These are phyloP conservation scores for Xestia sexstrigata DNA, from an alignment of 2,888 invertebrate genomes.

Conservation along the genomic window DNA sequence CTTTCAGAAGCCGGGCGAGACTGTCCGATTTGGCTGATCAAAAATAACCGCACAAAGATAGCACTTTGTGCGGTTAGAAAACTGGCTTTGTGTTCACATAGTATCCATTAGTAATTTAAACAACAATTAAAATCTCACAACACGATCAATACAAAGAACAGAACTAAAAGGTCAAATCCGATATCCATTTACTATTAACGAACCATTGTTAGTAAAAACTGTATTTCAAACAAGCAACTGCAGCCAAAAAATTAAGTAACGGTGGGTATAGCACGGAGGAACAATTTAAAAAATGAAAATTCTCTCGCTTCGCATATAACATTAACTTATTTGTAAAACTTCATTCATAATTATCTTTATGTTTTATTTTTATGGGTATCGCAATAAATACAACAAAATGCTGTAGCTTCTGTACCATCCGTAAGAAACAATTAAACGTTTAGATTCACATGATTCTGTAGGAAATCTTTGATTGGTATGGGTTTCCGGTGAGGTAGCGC, in stretches of 20 bases:
- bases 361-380: too few relatives aligned
- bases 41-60: neutral
- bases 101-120: neutral
- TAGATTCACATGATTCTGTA: neutral
- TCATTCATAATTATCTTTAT: neutral
- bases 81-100: neutral
- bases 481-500: neutral
- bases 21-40: neutral
- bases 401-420: too few relatives aligned
- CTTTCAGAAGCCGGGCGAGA: neutral
- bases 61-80: too few relatives aligned
- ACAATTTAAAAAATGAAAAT: neutral
- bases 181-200: conserved; percentile 19
- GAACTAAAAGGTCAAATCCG: conserved; percentile 13
- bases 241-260: neutral
- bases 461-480: neutral
- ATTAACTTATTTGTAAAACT: neutral
- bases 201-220: conserved; percentile 10
- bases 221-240: neutral
- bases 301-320: neutral
- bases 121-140: neutral
- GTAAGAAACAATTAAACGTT: neutral
- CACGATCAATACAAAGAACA: neutral
- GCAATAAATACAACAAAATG: too few relatives aligned
- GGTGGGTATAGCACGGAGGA: neutral